Conservation (phyloP, 2,888 invertebrate genomes). For the Cheilosia variabilis region DNA sequence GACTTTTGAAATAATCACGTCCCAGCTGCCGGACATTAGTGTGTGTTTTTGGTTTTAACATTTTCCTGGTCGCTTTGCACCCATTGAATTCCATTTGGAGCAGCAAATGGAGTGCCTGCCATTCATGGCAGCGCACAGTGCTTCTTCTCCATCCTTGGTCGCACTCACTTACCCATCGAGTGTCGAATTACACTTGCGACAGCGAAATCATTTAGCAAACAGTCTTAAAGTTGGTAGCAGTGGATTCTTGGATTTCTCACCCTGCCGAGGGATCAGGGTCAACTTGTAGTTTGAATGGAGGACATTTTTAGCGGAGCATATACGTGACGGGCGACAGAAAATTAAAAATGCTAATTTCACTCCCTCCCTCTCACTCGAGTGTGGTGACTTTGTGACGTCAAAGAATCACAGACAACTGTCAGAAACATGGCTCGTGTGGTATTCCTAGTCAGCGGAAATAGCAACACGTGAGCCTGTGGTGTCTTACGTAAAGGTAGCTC, state of each 20-base stretch:
- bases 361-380: too few relatives aligned
- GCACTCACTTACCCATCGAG: constrained; percentile 23
- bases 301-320: not conserved
- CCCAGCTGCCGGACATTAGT: constrained; percentile 31
- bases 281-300: constrained; percentile 3
- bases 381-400: too few relatives aligned
- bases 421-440: too few relatives aligned
- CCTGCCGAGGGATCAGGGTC: constrained; percentile 23
- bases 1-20: constrained; percentile 58
- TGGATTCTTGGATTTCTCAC: constrained; percentile 5
- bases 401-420: too few relatives aligned
- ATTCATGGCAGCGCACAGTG: not conserved
- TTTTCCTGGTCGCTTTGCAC: not conserved
- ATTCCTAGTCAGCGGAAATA: too few relatives aligned
- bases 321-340: too few relatives aligned
- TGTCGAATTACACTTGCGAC: constrained; percentile 41
- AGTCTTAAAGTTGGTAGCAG: constrained; percentile 7
- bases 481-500: too few relatives aligned
- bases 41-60: constrained; percentile 11
- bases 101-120: constrained; percentile 16
- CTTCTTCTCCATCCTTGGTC: not conserved
- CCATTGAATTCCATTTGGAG: constrained; percentile 15
- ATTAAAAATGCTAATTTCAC: too few relatives aligned
- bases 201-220: constrained; percentile 31
- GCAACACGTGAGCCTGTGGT: too few relatives aligned